Percentiles rank a stretch among this genome's conserved stretches.
These are phyloP conservation scores for Oncorhynchus keta DNA, from an alignment of 2,113 vertebrate genomes.

Conservation along the genomic window DNA sequence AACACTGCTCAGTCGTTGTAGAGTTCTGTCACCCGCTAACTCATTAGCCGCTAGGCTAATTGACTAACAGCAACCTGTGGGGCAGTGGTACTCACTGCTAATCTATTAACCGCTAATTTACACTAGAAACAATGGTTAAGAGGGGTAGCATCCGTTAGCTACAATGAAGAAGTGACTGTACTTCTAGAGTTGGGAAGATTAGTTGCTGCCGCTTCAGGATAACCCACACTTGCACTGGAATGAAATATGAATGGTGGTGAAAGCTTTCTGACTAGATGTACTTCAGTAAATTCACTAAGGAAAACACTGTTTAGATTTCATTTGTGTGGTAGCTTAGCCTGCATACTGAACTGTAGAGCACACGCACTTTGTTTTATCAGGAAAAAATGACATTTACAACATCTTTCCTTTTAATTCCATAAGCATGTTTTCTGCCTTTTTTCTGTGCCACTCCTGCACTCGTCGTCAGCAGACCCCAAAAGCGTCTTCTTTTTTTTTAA, in stretches of 20 bases:
- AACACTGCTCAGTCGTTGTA: background rate
- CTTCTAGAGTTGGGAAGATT: background rate
- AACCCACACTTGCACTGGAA: background rate
- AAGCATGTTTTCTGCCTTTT: slow-evolving; percentile 30
- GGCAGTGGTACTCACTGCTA: background rate
- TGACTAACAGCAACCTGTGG: too few species aligned
- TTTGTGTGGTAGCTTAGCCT: slow-evolving; percentile 15
- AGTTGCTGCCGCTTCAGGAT: background rate
- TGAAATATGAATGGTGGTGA: background rate
- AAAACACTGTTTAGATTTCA: background rate
- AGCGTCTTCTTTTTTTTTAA: slow-evolving; percentile 29
- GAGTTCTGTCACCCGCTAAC: background rate
- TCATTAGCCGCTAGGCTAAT: background rate
- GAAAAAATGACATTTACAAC: slow-evolving; percentile 38
- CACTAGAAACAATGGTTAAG: background rate
- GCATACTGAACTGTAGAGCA: slow-evolving; percentile 55
- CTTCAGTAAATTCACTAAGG: background rate
- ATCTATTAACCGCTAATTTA: background rate
- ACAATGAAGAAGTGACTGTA: background rate
- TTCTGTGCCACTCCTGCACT: slow-evolving; percentile 4
- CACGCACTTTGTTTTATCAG: slow-evolving; percentile 82
- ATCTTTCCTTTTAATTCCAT: slow-evolving; percentile 16
- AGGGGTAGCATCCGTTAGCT: background rate
- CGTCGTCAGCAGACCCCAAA: slow-evolving; percentile 48
- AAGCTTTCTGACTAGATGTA: background rate